These are phyloP conservation scores for Agrochola macilenta DNA, from an alignment of 2,888 invertebrate species.

Conservation along the genomic window DNA sequence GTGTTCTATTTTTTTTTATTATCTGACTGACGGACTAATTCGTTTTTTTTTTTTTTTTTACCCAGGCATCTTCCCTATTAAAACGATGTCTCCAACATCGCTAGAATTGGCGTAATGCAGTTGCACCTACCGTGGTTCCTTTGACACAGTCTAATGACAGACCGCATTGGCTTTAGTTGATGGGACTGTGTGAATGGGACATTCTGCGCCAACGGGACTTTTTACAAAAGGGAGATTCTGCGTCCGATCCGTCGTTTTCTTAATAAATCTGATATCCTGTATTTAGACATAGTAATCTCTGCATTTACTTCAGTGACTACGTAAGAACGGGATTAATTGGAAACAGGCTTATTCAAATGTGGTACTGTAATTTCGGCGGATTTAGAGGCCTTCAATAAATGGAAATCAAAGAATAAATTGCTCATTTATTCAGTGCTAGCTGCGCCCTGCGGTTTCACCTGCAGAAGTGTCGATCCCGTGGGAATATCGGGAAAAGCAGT, in stretches of 20 bases:
- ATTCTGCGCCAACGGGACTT: too few relatives aligned
- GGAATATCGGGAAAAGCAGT: too few relatives aligned
- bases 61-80: too few relatives aligned
- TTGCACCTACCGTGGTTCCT: conserved; percentile 6
- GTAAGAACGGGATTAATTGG: conserved; percentile 28
- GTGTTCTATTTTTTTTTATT: too few relatives aligned
- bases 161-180: conserved; percentile 5
- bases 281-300: conserved; percentile 22
- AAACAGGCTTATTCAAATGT: conserved; percentile 54
- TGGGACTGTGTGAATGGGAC: too few relatives aligned
- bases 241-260: not conserved
- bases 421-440: conserved; percentile 33
- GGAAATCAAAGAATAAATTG: conserved; percentile 51
- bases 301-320: conserved; percentile 14
- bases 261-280: conserved; percentile 20
- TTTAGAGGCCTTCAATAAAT: conserved; percentile 46
- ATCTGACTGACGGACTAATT: too few relatives aligned
- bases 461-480: too few relatives aligned
- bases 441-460: too few relatives aligned
- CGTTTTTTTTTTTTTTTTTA: too few relatives aligned
- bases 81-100: not conserved
- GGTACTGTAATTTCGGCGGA: conserved; percentile 47
- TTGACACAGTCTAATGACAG: conserved; percentile 18
- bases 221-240: too few relatives aligned
- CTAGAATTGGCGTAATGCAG: not conserved